Percentiles rank a stretch among this genome's conserved stretches.
phyloP scores from a whole-genome alignment of 2,797 vertebrate species.

The Anas bernieri region DNA sequence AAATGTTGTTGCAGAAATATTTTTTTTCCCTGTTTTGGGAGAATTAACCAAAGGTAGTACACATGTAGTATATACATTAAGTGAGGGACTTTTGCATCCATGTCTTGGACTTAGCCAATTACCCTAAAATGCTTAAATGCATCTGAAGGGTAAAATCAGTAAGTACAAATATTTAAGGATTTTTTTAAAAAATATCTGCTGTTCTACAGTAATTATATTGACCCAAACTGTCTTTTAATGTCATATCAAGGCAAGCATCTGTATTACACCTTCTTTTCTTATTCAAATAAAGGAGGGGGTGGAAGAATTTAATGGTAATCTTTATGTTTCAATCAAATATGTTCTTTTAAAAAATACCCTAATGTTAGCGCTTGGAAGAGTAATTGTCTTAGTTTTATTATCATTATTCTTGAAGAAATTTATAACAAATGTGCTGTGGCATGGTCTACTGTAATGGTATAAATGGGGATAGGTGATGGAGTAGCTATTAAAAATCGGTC shows the following conservation, averaged over 20 bases:
- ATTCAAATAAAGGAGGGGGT: constrained; percentile 30
- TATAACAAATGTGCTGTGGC: background rate
- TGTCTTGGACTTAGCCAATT: background rate
- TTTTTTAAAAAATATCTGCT: background rate
- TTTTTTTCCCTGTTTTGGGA: background rate
- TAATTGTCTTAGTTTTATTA: background rate
- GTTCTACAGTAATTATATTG: constrained; percentile 19
- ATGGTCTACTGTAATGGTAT: background rate
- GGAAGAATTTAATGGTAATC: constrained; percentile 44
- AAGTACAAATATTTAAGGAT: constrained; percentile 43
- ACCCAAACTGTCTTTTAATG: constrained; percentile 51
- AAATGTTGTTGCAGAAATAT: background rate
- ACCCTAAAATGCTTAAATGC: background rate
- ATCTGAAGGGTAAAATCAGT: constrained; percentile 32
- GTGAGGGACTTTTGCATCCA: background rate
- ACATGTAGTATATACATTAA: background rate
- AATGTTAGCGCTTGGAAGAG: background rate
- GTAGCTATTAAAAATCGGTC: background rate
- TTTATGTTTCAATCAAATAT: constrained; percentile 46
- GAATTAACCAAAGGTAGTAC: background rate
- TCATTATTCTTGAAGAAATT: background rate
- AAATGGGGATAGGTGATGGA: background rate
- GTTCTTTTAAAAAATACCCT: background rate
- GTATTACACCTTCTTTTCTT: constrained; percentile 31
- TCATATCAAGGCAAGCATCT: constrained; percentile 31